phyloP scores from a whole-genome alignment of 2,888 invertebrate genomes.

The Notodonta ziczac region DNA sequence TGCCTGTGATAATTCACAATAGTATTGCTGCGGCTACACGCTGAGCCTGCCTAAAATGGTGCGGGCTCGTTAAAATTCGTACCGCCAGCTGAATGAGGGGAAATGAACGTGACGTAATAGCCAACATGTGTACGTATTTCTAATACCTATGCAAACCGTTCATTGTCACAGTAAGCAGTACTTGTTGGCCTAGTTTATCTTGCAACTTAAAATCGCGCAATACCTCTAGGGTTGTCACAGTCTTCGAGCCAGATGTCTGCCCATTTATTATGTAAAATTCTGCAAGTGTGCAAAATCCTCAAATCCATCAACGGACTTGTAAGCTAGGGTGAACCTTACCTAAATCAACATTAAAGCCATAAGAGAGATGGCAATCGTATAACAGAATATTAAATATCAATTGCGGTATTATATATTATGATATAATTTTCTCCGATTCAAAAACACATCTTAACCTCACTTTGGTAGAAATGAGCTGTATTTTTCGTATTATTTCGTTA shows the following conservation, averaged over 20 bases:
- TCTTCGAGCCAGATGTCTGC: not conserved
- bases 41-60: conserved; percentile 3
- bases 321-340: no score
- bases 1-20: conserved; percentile 6
- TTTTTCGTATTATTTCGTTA: not conserved
- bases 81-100: not conserved
- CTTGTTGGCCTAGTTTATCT: conserved; percentile 5
- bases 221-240: not conserved
- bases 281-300: no score
- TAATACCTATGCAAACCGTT: conserved; percentile 3
- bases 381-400: no score
- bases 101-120: conserved; percentile 1
- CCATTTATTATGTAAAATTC: no score
- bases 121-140: conserved; percentile 4
- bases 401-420: no score
- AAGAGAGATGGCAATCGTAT: no score
- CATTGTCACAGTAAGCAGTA: conserved; percentile 5
- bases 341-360: no score
- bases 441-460: no score
- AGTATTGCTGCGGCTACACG: not conserved
- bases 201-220: conserved; percentile 7
- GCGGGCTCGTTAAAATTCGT: conserved; percentile 6
- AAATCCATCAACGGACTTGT: no score
- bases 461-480: no score
- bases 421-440: no score